Conservation (phyloP, 2,113 vertebrate species). For the Glaucomys volans region DNA sequence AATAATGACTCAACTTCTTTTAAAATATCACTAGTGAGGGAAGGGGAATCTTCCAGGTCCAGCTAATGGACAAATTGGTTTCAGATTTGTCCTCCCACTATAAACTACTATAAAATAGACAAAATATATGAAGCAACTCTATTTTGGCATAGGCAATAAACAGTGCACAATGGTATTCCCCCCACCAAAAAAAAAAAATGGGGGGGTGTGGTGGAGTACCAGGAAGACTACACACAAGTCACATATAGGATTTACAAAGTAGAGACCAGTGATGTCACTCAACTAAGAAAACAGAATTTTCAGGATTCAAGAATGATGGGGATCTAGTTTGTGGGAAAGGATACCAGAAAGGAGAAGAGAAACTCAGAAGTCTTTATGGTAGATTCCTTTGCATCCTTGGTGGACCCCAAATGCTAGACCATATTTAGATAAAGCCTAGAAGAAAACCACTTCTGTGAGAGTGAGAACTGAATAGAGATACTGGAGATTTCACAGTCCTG, state of each 20-base stretch:
- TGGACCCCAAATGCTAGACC: background rate
- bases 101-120: background rate
- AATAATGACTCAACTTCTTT: background rate
- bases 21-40: background rate
- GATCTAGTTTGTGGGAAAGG: background rate
- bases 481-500: background rate
- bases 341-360: background rate
- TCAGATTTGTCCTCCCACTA: background rate
- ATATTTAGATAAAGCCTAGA: background rate
- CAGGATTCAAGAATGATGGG: background rate
- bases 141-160: background rate
- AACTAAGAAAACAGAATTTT: background rate
- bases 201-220: background rate
- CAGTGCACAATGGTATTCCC: background rate
- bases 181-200: background rate
- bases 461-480: background rate
- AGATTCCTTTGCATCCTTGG: background rate
- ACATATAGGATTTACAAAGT: background rate
- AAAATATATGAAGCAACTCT: background rate
- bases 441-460: background rate
- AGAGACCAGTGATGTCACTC: slow-evolving; percentile 4
- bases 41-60: background rate
- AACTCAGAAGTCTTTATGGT: background rate
- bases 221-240: background rate
- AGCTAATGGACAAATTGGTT: background rate